Percentiles rank a stretch among this genome's conserved stretches.
phyloP scores from a whole-genome alignment of 2,113 vertebrate species.

The Ctenomys sociabilis region DNA sequence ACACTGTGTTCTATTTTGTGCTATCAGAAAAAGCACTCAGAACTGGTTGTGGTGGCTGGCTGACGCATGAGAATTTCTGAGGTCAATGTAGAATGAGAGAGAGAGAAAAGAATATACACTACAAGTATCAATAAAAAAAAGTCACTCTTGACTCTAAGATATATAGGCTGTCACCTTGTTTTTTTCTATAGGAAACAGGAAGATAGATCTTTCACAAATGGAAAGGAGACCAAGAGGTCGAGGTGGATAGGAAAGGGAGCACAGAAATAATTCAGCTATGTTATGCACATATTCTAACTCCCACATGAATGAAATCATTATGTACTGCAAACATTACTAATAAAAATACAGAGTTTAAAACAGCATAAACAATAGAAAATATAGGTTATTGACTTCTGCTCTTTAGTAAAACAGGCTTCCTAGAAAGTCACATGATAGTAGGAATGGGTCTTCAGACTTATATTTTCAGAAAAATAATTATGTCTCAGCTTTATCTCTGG shows the following conservation, averaged over 20 bases:
- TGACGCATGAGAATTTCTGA: background rate
- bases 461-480: background rate
- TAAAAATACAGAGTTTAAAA: background rate
- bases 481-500: background rate
- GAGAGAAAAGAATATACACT: background rate
- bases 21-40: background rate
- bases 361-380: background rate
- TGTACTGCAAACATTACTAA: background rate
- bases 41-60: background rate
- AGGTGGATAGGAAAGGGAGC: background rate
- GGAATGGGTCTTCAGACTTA: background rate
- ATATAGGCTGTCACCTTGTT: background rate
- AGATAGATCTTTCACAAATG: background rate
- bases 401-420: background rate
- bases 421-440: conserved; percentile 13
- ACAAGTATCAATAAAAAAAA: background rate
- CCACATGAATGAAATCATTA: background rate
- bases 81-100: background rate
- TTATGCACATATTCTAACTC: background rate
- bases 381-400: background rate
- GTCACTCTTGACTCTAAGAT: background rate
- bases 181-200: background rate
- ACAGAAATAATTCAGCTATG: background rate
- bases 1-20: background rate
- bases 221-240: background rate